Evolutionary conservation across 2,113 vertebrate species (phyloP), one percentile per base, ranked within the genome.

Genomic region (Brachypodius melanocephalos): DNA sequence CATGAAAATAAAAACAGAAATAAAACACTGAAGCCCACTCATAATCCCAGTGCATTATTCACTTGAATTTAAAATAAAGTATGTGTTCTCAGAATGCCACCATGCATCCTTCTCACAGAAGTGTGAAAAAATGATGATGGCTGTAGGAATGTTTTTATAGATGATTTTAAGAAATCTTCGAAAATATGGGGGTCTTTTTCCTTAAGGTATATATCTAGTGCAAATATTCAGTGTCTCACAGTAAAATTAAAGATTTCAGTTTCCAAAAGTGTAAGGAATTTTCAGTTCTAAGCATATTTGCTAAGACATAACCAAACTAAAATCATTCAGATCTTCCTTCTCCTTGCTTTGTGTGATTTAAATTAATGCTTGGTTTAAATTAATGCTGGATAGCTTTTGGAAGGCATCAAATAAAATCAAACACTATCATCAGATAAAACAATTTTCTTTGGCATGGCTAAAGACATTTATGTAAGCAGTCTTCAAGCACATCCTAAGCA

Each of bases 121-220:
- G 7, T 15, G 5, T 38, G 25, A 42, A 59, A 88, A 90, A 79
- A 66, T 21, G 0, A 32, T 12, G 38, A 51, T 14, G 42, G 10
- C 34, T 62, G 8, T 29, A 79, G 57, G 25, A 55, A 10, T 22
- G 9, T 13, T 69, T 77, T 85, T 17, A 36, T 17, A 25, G 9
- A 20, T 13, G 3, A 42, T 46, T 88, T 76, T 18, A 77, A 58
- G 25, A 58, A 12, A 14, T 20, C 36, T 48, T 87, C 54, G 2
- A 8, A 82, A 85, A 55, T 5, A 20, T 4, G 5, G 0, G 2
- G 0, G 0, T 17, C 48, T 19, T 40, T 46, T 24, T 2, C 4
- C 22, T 52, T 52, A 61, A 68, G 19, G 8, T 42, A 48, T n/a
- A 26, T 16, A 65, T 32, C 24, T 45, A 79, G 32, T 36, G 54